A percentile compares a stretch with the other conserved stretches of the same genome.
These are phyloP conservation scores for Limonius californicus DNA, from an alignment of 1,140 invertebrate genomes.

Conservation along the genomic window DNA sequence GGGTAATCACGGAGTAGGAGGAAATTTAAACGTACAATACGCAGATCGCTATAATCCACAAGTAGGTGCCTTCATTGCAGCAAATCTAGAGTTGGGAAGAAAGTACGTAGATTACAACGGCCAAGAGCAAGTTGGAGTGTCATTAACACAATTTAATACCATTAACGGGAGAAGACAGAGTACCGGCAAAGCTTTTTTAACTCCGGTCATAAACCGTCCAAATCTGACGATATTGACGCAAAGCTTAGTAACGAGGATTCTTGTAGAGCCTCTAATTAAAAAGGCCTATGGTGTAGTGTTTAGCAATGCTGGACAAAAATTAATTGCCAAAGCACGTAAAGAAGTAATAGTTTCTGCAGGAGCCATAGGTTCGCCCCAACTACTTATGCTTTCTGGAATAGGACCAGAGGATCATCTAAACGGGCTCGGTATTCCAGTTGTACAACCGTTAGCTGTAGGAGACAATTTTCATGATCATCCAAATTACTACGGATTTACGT, in stretches of 20 bases:
- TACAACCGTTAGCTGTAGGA: slow-evolving; percentile 66
- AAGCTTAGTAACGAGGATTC: slow-evolving; percentile 61
- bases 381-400: slow-evolving; percentile 74
- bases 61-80: slow-evolving; percentile 47
- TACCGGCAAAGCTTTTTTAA: slow-evolving; percentile 65
- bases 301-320: neutral
- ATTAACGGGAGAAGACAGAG: slow-evolving; percentile 65
- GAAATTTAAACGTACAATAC: neutral
- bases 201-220: slow-evolving; percentile 54
- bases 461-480: slow-evolving; percentile 69
- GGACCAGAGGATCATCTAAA: slow-evolving; percentile 65
- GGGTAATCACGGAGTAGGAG: neutral
- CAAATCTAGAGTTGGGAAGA: slow-evolving; percentile 61
- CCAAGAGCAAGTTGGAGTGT: slow-evolving; percentile 55
- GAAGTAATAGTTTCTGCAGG: slow-evolving; percentile 44
- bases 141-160: slow-evolving; percentile 59
- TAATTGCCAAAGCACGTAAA: neutral
- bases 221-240: slow-evolving; percentile 61
- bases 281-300: neutral
- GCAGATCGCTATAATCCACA: neutral
- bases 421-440: slow-evolving; percentile 54
- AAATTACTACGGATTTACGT: neutral
- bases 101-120: slow-evolving; percentile 67
- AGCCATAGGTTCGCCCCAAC: slow-evolving; percentile 63
- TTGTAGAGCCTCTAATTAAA: slow-evolving; percentile 54